Evolutionary conservation across 1,140 invertebrate genomes (phyloP).

Genomic region (Euwallacea fornicatus): DNA sequence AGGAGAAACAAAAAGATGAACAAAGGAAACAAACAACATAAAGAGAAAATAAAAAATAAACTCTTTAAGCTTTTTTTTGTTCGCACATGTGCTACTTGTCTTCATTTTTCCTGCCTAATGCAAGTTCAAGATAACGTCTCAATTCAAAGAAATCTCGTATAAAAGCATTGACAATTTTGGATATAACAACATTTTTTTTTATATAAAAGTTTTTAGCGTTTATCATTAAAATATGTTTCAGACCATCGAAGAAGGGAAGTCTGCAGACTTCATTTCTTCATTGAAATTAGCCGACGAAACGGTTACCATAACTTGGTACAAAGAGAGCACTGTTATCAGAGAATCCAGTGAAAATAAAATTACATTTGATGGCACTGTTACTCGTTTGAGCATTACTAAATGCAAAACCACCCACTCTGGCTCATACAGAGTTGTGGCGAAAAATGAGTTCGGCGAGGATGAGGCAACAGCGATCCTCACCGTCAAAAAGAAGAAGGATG

Average conservation of each 20-base stretch:
- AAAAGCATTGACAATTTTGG: too few relatives aligned
- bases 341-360: conserved; percentile 70
- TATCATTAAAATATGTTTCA: conserved; percentile 47
- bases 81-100: too few relatives aligned
- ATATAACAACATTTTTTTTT: too few relatives aligned
- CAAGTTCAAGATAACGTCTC: too few relatives aligned
- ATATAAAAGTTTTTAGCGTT: background rate
- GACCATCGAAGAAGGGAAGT: conserved; percentile 74
- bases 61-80: too few relatives aligned
- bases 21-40: too few relatives aligned
- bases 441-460: conserved; percentile 80
- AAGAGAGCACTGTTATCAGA: conserved; percentile 72
- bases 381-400: conserved; percentile 71
- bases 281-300: conserved; percentile 74
- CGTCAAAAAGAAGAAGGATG: conserved; percentile 60
- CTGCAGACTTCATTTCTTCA: conserved; percentile 74
- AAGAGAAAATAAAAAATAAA: too few relatives aligned
- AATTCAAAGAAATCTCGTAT: too few relatives aligned
- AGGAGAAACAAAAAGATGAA: too few relatives aligned
- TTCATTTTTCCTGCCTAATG: too few relatives aligned
- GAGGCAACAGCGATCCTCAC: conserved; percentile 77
- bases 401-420: conserved; percentile 71
- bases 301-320: conserved; percentile 84
- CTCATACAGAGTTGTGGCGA: conserved; percentile 77
- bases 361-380: conserved; percentile 79